Conservation (phyloP, 2,888 invertebrate species). For the Trachelus troglodyta region DNA sequence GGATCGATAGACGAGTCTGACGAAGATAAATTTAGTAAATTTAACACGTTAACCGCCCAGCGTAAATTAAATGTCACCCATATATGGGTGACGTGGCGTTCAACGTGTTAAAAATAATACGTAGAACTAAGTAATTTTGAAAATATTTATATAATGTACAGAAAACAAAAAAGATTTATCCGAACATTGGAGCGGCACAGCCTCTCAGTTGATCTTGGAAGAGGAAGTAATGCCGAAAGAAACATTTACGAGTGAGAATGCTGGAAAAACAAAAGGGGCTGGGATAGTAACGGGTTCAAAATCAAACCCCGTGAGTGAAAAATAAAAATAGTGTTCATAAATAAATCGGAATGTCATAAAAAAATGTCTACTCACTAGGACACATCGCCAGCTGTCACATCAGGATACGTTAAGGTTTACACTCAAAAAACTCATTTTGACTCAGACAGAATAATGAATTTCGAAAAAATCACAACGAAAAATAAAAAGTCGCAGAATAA, state of each 20-base stretch:
- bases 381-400: background rate
- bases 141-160: background rate
- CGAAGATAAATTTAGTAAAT: background rate
- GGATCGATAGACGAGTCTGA: background rate
- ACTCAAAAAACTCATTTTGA: background rate
- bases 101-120: background rate
- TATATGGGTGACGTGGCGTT: too few relatives aligned
- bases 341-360: background rate
- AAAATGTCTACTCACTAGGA: background rate
- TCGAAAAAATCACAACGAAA: background rate
- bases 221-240: slow-evolving; percentile 10
- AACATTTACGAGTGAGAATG: slow-evolving; percentile 36
- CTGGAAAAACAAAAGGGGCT: slow-evolving; percentile 24
- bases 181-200: background rate
- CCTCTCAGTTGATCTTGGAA: slow-evolving; percentile 1
- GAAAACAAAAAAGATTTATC: background rate
- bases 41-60: background rate
- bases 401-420: background rate
- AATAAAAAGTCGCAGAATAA: background rate
- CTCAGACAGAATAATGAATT: background rate
- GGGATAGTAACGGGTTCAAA: slow-evolving; percentile 11
- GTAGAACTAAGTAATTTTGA: background rate
- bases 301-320: background rate
- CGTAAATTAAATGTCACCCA: too few relatives aligned
- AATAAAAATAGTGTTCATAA: background rate